Percentiles rank a stretch among this genome's conserved stretches.
Evolutionary conservation across 2,113 vertebrate genomes (phyloP).

Genomic region (Cyprinus carpio): DNA sequence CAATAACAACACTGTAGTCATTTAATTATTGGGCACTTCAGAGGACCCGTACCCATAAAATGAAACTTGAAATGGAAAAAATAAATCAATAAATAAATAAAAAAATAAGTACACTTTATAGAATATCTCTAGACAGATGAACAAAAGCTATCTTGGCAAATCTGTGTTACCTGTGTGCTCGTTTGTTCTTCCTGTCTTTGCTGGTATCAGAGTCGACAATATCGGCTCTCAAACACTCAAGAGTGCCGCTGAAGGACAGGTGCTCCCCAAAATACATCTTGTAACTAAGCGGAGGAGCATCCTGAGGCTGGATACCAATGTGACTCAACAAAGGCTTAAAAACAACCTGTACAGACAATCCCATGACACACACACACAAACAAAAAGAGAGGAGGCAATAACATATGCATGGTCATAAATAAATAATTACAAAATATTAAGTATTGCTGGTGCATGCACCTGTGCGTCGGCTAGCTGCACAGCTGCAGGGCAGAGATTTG

Average conservation of each 20-base stretch:
- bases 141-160: not conserved
- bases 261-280: slow-evolving; percentile 98
- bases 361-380: slow-evolving; percentile 10
- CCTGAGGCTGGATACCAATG: slow-evolving; percentile 93
- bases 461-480: slow-evolving; percentile 98
- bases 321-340: slow-evolving; percentile 94
- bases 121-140: not conserved
- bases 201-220: slow-evolving; percentile 97
- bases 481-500: slow-evolving; percentile 90
- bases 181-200: slow-evolving; percentile 91
- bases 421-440: not conserved
- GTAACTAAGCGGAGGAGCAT: slow-evolving; percentile 89
- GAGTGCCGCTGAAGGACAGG: slow-evolving; percentile 93
- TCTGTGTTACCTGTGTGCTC: slow-evolving; percentile 81
- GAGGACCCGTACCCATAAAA: too few species aligned
- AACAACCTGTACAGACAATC: slow-evolving; percentile 81
- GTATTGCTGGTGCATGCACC: slow-evolving; percentile 61
- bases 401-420: not conserved
- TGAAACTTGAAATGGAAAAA: too few species aligned
- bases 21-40: too few species aligned
- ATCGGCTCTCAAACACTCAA: slow-evolving; percentile 94
- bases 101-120: not conserved
- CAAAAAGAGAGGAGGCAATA: not conserved
- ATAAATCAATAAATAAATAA: too few species aligned
- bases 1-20: too few species aligned